Evolutionary conservation across 2,797 vertebrate species (phyloP).

Genomic region (Phalloptychus januarius): DNA sequence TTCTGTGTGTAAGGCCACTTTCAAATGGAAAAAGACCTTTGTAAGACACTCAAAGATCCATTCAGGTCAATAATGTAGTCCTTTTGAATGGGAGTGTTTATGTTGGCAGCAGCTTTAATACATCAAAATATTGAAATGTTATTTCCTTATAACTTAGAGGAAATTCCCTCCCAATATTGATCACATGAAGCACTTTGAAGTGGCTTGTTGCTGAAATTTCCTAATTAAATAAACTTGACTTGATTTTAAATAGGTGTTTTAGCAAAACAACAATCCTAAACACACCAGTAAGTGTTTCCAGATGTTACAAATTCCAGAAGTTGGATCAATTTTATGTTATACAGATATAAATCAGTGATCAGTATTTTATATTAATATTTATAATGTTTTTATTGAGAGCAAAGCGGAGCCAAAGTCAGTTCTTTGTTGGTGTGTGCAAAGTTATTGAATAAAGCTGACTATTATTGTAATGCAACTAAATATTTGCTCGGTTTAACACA

Average conservation of each 20-base stretch:
- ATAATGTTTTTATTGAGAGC: neutral
- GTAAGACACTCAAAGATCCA: constrained; percentile 27
- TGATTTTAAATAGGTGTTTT: neutral
- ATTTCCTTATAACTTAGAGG: neutral
- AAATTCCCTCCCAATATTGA: neutral
- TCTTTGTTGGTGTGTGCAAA: neutral
- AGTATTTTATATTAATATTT: neutral
- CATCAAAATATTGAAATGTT: neutral
- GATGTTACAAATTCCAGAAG: neutral
- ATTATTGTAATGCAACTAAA: neutral
- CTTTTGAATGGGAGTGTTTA: neutral
- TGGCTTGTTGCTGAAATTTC: neutral
- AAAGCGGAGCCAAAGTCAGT: neutral
- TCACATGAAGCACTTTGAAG: neutral
- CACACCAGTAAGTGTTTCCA: neutral
- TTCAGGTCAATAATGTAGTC: constrained; percentile 16
- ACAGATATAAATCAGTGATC: neutral
- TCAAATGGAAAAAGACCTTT: neutral
- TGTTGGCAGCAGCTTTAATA: neutral
- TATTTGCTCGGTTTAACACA: neutral
- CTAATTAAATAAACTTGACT: neutral
- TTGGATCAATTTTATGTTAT: neutral
- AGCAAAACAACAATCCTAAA: neutral
- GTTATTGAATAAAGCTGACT: neutral
- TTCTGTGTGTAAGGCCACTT: neutral